Conservation (phyloP, 2,888 invertebrate species). For the Acheta domesticus region DNA sequence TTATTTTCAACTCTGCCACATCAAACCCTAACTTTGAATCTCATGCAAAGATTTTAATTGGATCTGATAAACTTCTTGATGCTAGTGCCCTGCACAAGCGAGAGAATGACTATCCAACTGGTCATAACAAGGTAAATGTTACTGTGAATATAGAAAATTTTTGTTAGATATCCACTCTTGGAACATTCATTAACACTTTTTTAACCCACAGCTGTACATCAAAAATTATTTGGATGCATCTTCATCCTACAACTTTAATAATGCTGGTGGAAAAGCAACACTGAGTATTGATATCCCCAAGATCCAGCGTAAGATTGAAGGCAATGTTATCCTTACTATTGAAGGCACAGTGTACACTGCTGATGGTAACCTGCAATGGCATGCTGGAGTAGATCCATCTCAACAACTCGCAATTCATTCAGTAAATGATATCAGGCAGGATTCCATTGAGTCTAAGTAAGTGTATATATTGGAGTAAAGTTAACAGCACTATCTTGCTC, state of each 20-base stretch:
- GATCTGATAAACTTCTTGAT: conserved; percentile 54
- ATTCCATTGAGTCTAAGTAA: conserved; percentile 61
- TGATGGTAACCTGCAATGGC: conserved; percentile 61
- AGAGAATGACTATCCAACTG: conserved; percentile 37
- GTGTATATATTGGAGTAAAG: conserved; percentile 39
- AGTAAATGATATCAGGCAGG: conserved; percentile 54
- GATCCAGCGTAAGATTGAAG: conserved; percentile 51
- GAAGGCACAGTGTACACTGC: conserved; percentile 60
- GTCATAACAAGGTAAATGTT: conserved; percentile 27
- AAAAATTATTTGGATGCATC: conserved; percentile 60
- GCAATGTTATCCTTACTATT: conserved; percentile 57
- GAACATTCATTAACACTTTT: too few relatives aligned
- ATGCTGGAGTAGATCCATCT: conserved; percentile 66
- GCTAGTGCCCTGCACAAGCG: conserved; percentile 49
- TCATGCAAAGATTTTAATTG: conserved; percentile 54
- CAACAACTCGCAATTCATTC: conserved; percentile 66
- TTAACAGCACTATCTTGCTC: too few relatives aligned
- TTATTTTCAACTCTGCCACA: conserved; percentile 18
- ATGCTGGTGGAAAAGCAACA: conserved; percentile 59
- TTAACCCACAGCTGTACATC: conserved; percentile 43
- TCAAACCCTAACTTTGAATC: conserved; percentile 30
- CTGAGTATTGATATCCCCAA: conserved; percentile 46
- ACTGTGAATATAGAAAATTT: neutral
- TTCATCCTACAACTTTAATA: conserved; percentile 61
- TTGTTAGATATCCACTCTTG: too few relatives aligned